Evolutionary conservation across 2,888 invertebrate species (phyloP).

Genomic region (Heteromyza rotundicornis): DNA sequence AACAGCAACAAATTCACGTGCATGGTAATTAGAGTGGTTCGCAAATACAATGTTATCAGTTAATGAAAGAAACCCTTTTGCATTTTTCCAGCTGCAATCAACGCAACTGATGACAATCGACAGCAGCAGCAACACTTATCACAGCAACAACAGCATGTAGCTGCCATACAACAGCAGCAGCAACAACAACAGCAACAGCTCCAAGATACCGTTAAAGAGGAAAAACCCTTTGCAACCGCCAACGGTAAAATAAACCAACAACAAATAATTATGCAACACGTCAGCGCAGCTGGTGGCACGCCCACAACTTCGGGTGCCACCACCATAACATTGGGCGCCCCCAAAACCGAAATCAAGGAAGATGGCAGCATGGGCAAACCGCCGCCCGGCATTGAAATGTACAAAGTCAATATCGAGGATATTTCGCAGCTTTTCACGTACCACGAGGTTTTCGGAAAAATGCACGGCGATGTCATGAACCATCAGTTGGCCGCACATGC

Average conservation of each 20-base stretch:
- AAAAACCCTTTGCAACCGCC: not conserved
- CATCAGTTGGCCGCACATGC: conserved; percentile 64
- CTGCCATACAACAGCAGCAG: conserved; percentile 36
- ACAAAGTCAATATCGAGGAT: conserved; percentile 82
- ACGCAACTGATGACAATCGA: conserved; percentile 26
- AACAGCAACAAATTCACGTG: conserved; percentile 42
- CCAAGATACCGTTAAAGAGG: conserved; percentile 32
- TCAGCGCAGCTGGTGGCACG: conserved; percentile 43
- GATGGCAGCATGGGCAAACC: conserved; percentile 59
- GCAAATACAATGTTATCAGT: no score
- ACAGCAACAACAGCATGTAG: conserved; percentile 14
- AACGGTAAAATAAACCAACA: conserved; percentile 39
- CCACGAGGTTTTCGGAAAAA: conserved; percentile 82
- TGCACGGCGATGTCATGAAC: conserved; percentile 63
- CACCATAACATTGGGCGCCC: conserved; percentile 51
- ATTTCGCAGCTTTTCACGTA: conserved; percentile 83
- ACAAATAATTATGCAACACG: conserved; percentile 54
- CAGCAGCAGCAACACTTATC: conserved; percentile 35
- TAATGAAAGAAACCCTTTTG: not conserved
- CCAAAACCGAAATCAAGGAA: conserved; percentile 50
- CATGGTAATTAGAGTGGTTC: no score
- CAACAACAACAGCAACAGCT: conserved; percentile 43
- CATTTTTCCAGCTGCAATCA: conserved; percentile 29
- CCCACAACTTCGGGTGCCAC: conserved; percentile 40
- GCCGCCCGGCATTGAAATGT: conserved; percentile 72